Evolutionary conservation across 2,888 invertebrate genomes (phyloP).

Genomic region (Pristionchus japonicus): DNA sequence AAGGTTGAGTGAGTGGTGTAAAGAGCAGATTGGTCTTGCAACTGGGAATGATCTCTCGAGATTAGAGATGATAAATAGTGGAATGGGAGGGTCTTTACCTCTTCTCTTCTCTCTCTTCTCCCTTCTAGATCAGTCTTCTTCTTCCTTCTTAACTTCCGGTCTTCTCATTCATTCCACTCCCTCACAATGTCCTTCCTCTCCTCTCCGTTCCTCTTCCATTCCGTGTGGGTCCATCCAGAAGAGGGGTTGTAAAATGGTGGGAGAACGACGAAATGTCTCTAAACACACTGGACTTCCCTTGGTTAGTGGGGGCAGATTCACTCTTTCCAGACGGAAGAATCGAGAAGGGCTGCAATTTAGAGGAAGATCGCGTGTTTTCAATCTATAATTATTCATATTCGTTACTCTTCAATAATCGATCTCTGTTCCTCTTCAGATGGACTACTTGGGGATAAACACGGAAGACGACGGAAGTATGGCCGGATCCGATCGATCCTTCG

Average conservation of each 20-base stretch:
- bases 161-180: slow-evolving; percentile 1
- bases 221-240: neutral
- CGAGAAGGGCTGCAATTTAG: neutral
- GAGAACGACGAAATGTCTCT: neutral
- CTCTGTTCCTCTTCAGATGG: slow-evolving; percentile 61
- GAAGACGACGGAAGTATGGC: slow-evolving; percentile 53
- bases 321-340: neutral
- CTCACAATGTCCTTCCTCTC: slow-evolving; percentile 29
- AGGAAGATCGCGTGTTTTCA: neutral
- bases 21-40: neutral
- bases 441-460: slow-evolving; percentile 63
- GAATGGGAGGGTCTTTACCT: neutral
- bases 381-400: neutral
- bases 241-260: neutral
- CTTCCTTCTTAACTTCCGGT: neutral
- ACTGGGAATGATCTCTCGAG: neutral
- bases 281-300: neutral
- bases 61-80: slow-evolving; percentile 11
- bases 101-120: neutral
- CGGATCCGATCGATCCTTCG: slow-evolving; percentile 16
- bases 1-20: neutral
- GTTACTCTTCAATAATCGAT: neutral
- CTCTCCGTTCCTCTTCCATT: neutral
- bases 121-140: neutral
- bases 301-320: neutral